Base-by-base conservation (phyloP, 2,113 vertebrate genomes). In the Dromas ardeola region DNA sequence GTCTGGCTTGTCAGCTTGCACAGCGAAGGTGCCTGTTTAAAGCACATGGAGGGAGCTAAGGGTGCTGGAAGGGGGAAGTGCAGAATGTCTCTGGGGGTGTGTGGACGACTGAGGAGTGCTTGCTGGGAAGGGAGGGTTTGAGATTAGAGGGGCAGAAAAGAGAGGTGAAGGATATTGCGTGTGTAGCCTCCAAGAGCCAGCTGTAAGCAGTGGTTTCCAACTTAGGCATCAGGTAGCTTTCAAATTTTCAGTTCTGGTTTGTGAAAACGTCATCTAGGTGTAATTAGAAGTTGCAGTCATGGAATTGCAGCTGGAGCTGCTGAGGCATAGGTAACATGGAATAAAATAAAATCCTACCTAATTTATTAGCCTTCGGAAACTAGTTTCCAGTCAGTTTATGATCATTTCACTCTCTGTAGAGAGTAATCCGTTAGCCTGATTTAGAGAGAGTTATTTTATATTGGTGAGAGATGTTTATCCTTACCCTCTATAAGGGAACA, bases 1-100 rank as follows among this genome's bases (percentile, higher is more conserved):
- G 5, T 81, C 26, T 32, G 50, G 45, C 27, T 36, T 56, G 53
- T 43, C 11, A 27, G 32, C 17, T 56, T 42, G 8, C 30, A 26
- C 8, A 38, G 42, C 34, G 23, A 15, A 45, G 7, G 13, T 81
- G 15, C 23, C 9, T 0, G 2, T 84, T 52, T 14, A 36, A 66
- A 43, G 72, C 43, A 52, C 0, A 0, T 9, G 20, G 4, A 58
- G 49, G 38, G 55, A 52, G 34, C 49, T 25, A 11, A n/a, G 42
- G 42, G 25, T 17, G 12, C 45, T 55, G 49, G 47, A 36, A 56
- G 16, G 23, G 14, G 36, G 38, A 66, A 23, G 18, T 15, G 19
- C 22, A n/a, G 29, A 56, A 32, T 50, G 36, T 55, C 20, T 36
- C 8, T 15, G 27, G 11, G 34, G 7, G 9, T n/a, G 22, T 11